Conservation (phyloP, 2,797 vertebrate species). For the Cyprinodon diabolis region DNA sequence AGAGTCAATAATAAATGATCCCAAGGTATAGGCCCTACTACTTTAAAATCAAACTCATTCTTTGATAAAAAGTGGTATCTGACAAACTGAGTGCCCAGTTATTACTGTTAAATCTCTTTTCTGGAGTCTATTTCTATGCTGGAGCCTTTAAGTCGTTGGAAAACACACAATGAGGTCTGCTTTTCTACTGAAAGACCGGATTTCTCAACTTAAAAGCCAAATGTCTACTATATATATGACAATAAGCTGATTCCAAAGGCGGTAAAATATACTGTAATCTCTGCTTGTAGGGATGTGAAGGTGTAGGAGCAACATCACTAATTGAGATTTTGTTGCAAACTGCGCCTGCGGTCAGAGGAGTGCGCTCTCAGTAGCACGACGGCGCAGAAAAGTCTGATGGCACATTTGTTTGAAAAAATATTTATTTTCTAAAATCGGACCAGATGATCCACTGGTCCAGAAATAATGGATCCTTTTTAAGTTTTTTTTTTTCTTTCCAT, state of each 20-base stretch:
- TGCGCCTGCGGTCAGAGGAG: background rate
- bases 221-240: constrained; percentile 19
- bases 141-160: background rate
- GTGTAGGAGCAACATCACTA: constrained; percentile 13
- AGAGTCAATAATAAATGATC: background rate
- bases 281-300: constrained; percentile 16
- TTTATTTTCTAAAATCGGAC: constrained; percentile 16
- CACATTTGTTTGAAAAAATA: too few relatives aligned
- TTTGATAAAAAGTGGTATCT: constrained; percentile 22
- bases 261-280: constrained; percentile 12
- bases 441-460: constrained; percentile 56
- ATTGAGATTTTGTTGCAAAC: constrained; percentile 16
- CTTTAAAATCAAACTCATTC: background rate
- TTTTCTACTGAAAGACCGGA: constrained; percentile 37
- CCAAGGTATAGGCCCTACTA: background rate
- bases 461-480: constrained; percentile 61
- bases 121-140: constrained; percentile 23
- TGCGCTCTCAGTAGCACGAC: background rate
- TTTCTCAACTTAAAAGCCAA: constrained; percentile 50
- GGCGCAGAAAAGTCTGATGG: background rate
- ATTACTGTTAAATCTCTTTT: constrained; percentile 23
- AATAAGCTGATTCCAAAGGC: constrained; percentile 35
- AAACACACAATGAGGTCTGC: constrained; percentile 40
- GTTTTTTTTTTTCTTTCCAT: constrained; percentile 65
- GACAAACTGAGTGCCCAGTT: constrained; percentile 27